phyloP scores from a whole-genome alignment of 1,140 invertebrate species.

The Papilio machaon region DNA sequence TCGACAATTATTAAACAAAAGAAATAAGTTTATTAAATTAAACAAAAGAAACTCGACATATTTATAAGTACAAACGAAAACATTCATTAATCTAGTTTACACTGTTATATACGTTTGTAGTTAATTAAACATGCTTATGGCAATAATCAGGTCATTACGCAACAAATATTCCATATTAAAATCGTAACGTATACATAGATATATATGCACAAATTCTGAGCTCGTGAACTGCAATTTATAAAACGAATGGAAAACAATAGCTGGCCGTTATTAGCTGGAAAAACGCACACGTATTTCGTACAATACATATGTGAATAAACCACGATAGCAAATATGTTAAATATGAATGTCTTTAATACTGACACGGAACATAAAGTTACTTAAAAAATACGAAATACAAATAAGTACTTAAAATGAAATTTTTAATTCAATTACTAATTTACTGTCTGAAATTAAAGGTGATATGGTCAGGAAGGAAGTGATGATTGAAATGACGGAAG shows the following conservation, averaged over 20 bases:
- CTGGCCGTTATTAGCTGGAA: constrained; percentile 17
- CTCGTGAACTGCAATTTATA: constrained; percentile 17
- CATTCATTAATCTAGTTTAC: background rate
- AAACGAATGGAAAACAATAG: constrained; percentile 21
- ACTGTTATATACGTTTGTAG: background rate
- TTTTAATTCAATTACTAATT: background rate
- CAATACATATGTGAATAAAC: constrained; percentile 4
- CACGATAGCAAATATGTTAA: constrained; percentile 5
- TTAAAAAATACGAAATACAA: background rate
- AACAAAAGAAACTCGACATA: no score
- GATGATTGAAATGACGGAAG: no score
- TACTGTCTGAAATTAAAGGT: background rate
- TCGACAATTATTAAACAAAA: no score
- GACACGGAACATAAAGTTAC: background rate
- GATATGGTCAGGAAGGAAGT: no score
- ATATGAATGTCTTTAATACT: background rate
- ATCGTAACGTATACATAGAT: background rate
- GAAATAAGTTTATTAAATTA: no score
- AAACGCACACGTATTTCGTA: constrained; percentile 8
- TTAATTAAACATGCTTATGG: background rate
- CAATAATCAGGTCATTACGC: background rate
- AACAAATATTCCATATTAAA: background rate
- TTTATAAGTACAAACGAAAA: no score
- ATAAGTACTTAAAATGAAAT: no score
- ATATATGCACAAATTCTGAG: background rate